Conservation (phyloP, 2,797 vertebrate genomes). For the Myotis pilosus region DNA sequence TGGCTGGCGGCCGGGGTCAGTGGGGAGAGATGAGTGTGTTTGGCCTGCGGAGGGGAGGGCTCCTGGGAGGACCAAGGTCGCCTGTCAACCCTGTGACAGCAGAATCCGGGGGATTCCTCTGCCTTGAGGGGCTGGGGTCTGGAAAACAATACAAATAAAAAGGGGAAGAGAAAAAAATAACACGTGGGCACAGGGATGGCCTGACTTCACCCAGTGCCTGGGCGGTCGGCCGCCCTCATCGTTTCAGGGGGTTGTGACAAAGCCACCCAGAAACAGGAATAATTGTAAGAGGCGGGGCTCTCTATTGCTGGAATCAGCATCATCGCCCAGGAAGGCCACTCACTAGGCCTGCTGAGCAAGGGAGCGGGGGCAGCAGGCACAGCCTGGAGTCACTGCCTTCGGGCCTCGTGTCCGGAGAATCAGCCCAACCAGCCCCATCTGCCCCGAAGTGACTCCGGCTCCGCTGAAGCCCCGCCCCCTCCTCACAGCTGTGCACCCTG, state of each 20-base stretch:
- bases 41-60: slow-evolving; percentile 41
- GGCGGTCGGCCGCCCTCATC: not conserved
- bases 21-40: slow-evolving; percentile 42
- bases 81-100: not conserved
- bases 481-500: not conserved
- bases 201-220: not conserved
- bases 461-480: too few species aligned
- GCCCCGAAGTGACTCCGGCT: too few species aligned
- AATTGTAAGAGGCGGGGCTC: not conserved
- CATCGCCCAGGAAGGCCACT: not conserved
- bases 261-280: not conserved
- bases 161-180: not conserved
- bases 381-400: too few species aligned
- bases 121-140: not conserved
- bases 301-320: not conserved
- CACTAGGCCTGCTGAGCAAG: not conserved
- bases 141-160: not conserved
- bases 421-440: too few species aligned
- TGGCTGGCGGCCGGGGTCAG: slow-evolving; percentile 10
- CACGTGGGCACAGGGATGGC: not conserved
- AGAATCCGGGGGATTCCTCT: not conserved
- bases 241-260: not conserved
- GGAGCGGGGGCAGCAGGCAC: not conserved
- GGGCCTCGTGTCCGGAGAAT: too few species aligned
- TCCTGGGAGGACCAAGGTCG: not conserved